Conservation (phyloP, 2,888 invertebrate species). For the Alloscopus bannaensis region DNA sequence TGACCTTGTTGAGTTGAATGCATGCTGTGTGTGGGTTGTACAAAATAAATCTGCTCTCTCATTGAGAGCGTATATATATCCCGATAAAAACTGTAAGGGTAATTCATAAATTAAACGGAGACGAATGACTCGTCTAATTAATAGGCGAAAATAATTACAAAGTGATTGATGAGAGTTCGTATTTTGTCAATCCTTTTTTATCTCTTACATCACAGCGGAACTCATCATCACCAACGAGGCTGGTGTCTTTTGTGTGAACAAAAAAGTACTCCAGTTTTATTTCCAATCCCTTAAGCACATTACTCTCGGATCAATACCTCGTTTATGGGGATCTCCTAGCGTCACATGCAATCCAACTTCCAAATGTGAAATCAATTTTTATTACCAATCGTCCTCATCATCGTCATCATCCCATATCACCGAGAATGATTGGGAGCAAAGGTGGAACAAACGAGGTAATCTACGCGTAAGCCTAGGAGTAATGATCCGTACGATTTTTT, state of each 20-base stretch:
- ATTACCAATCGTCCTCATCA: constrained; percentile 35
- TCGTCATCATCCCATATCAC: too few species aligned
- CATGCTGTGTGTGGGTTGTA: too few species aligned
- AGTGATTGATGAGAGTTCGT: constrained; percentile 59
- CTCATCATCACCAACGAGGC: constrained; percentile 10
- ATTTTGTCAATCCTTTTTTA: constrained; percentile 29
- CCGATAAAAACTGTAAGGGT: too few species aligned
- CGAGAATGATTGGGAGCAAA: constrained; percentile 8
- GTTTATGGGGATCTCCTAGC: constrained; percentile 29
- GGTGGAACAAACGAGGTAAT: constrained; percentile 58
- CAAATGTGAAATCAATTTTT: constrained; percentile 61
- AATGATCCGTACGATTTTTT: constrained; percentile 51
- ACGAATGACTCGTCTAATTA: constrained; percentile 56
- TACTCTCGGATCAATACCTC: constrained; percentile 58
- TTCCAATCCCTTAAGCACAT: constrained; percentile 61
- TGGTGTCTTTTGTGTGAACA: not conserved
- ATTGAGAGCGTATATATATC: too few species aligned
- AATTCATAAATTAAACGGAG: constrained; percentile 59
- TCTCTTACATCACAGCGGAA: constrained; percentile 31
- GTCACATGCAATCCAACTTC: constrained; percentile 19
- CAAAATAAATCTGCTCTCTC: constrained; percentile 35
- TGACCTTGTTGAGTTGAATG: too few species aligned
- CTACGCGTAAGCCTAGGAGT: constrained; percentile 40
- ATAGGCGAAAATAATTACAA: constrained; percentile 58
- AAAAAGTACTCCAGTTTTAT: constrained; percentile 51